Conservation (phyloP, 2,888 invertebrate genomes). For the Zaprionus obscuricornis region DNA sequence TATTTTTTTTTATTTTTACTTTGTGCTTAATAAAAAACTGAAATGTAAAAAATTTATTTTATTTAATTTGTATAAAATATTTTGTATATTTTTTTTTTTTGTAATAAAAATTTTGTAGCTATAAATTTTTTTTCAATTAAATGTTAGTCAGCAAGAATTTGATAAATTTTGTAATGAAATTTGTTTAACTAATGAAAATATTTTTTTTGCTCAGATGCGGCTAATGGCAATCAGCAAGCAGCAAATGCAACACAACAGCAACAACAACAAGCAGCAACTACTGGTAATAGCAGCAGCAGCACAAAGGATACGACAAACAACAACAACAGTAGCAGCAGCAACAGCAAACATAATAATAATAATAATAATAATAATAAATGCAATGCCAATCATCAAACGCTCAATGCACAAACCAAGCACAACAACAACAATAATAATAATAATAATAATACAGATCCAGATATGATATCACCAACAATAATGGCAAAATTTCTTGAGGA, state of each 20-base stretch:
- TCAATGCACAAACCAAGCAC: slow-evolving; percentile 32
- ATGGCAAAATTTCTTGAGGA: slow-evolving; percentile 96
- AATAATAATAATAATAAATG: slow-evolving; percentile 42
- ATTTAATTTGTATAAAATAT: slow-evolving; percentile 5
- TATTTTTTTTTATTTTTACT: slow-evolving; percentile 23
- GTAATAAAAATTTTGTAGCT: not conserved
- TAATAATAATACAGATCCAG: slow-evolving; percentile 61
- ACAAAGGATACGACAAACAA: slow-evolving; percentile 34
- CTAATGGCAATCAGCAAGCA: slow-evolving; percentile 25
- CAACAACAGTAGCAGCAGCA: slow-evolving; percentile 48
- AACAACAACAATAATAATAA: slow-evolving; percentile 31
- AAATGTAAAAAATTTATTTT: too few species aligned
- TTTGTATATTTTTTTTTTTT: too few species aligned
- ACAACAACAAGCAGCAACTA: slow-evolving; percentile 20
- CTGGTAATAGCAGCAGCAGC: slow-evolving; percentile 22
- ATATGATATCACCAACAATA: slow-evolving; percentile 90
- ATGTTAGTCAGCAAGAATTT: too few species aligned
- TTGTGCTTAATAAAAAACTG: too few species aligned
- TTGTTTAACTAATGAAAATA: too few species aligned
- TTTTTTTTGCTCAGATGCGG: too few species aligned
- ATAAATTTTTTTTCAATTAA: too few species aligned
- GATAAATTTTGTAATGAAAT: too few species aligned
- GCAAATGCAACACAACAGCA: slow-evolving; percentile 40
- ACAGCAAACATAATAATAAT: slow-evolving; percentile 34
- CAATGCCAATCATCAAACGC: slow-evolving; percentile 32